phyloP scores from a whole-genome alignment of 2,797 vertebrate genomes.

The Tragelaphus oryx region DNA sequence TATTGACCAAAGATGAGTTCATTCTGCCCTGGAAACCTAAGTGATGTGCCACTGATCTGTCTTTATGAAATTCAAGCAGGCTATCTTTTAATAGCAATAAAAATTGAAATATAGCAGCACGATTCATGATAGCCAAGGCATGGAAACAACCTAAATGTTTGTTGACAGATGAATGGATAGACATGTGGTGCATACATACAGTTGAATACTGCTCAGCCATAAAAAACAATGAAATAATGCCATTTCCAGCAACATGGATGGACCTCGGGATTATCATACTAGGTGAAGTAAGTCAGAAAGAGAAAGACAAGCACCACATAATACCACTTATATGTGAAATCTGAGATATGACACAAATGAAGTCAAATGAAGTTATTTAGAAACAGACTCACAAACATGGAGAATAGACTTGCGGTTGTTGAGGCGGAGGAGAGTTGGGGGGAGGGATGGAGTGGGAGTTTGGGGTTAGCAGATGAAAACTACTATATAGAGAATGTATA shows the following conservation, averaged over 20 bases:
- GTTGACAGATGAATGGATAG: background rate
- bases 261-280: background rate
- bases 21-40: background rate
- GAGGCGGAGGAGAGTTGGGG: background rate
- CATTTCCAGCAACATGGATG: background rate
- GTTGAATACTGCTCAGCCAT: background rate
- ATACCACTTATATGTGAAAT: background rate
- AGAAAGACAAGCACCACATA: background rate
- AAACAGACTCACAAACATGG: background rate
- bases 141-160: background rate
- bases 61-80: conserved; percentile 4
- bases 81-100: conserved; percentile 11
- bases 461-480: background rate
- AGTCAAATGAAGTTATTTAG: background rate
- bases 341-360: background rate
- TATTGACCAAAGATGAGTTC: background rate
- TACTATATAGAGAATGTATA: background rate
- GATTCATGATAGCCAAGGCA: background rate
- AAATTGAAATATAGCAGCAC: background rate
- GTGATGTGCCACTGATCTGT: background rate
- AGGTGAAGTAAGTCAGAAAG: background rate
- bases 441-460: background rate
- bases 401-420: background rate
- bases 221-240: background rate
- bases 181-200: background rate